Conservation (phyloP, 2,797 vertebrate species). For the Eospalax fontanierii region DNA sequence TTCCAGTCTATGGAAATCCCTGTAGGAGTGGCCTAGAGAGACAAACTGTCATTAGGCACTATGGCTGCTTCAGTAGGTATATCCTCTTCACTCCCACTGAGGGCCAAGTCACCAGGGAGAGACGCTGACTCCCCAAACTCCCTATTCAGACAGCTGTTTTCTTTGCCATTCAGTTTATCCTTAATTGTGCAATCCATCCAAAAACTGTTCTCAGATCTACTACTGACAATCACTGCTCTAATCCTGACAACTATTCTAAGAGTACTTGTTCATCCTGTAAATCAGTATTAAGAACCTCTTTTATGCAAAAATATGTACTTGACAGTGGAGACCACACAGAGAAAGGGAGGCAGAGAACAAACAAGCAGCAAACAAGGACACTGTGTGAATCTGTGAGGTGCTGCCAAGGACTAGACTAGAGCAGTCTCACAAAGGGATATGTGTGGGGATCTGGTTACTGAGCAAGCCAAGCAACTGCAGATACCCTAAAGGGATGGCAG, state of each 20-base stretch:
- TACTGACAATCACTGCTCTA: neutral
- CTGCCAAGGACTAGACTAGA: neutral
- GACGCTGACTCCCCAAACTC: neutral
- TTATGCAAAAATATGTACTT: neutral
- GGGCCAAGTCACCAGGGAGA: neutral
- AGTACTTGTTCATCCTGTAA: slow-evolving; percentile 43
- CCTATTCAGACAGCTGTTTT: neutral
- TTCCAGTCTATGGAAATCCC: neutral
- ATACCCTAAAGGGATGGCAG: too few species aligned
- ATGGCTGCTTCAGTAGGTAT: neutral
- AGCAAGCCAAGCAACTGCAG: too few species aligned
- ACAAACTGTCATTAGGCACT: neutral
- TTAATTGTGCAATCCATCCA: neutral
- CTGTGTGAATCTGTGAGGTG: neutral
- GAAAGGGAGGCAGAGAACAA: neutral
- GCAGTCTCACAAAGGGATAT: neutral
- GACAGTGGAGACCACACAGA: neutral
- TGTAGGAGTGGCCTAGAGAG: neutral
- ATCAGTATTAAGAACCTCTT: neutral
- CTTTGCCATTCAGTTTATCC: neutral
- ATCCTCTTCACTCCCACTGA: neutral
- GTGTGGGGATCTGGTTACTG: too few species aligned
- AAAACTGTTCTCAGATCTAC: neutral
- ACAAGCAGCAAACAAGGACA: neutral
- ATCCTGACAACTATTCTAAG: slow-evolving; percentile 37